Base-by-base conservation (phyloP, 2,888 invertebrate species). In the Dasypolia templi region DNA sequence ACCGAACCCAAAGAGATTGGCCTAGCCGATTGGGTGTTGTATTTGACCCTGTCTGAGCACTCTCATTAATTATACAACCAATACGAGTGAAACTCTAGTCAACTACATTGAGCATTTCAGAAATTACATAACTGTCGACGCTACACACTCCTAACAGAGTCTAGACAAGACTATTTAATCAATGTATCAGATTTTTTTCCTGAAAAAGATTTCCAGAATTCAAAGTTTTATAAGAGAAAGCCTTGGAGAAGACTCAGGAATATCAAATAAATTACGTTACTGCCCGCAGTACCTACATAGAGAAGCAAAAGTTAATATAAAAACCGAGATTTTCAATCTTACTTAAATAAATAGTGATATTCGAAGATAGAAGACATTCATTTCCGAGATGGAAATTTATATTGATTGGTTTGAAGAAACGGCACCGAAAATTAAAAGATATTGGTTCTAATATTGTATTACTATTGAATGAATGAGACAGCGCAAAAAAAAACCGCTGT, bases 381-480 rank as follows among this genome's bases (percentile, higher is more conserved):
- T 69, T 66, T 56, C 55, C 39, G 14, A 67, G 59, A 83, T 72
- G 61, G 35, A 67, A 70, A 71, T 66, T 42, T 66, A 76, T 77
- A 74, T 65, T 63, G 73, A 82, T 68, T 59, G 17, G n/a, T 32
- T 12, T 42, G 56, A 61, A 19, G 26, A 55, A 80, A 72, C 55
- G 61, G 77, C 68, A 59, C 58, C 39, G 73, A 70, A 73, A 72
- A 73, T 83, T 69, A 61, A 67, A 39, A 56, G 72, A 66, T 66
- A 73, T 69, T 63, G 55, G 67, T 69, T 53, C 70, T 77, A 80
- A 84, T 39, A 39, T 39, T 39, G 39, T 32, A 68, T 84, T 58
- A 83, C 39, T 62, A 59, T 64, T 65, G 61, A 70, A 72, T 79
- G 42, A 46, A 82, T 22, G 58, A 51, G 39, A 77, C 39, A 74